Evolutionary conservation across 2,888 invertebrate genomes (phyloP), one percentile per base, ranked within the genome.

Genomic region (Urechis unicinctus): DNA sequence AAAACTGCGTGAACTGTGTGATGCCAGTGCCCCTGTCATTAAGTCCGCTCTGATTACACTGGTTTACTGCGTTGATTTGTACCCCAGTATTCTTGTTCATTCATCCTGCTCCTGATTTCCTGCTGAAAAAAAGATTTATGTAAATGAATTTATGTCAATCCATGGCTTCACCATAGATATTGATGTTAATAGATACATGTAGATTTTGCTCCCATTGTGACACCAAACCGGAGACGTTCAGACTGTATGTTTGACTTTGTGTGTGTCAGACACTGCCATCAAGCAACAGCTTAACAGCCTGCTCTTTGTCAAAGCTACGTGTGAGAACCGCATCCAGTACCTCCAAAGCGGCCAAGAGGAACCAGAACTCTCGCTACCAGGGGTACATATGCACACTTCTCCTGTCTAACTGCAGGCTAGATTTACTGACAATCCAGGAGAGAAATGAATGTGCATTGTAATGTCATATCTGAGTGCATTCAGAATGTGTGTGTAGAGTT

Each of bases 271-370:
- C 73, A 77, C 87, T 31, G 82, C 84, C 52, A 86, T 91, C 52
- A 89, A 91, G 64, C 91, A 91, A 70, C 91, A 91, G 74, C 77
- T 94, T 46, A 88, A 88, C 55, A 91, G 91, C 66, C 80, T 94
- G 55, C 81, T 86, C 63, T 92, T 88, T 77, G 84, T 93, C 30
- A 83, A 85, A 55, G 86, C 86, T 71, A 83, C 89, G 26, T 85
- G 92, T 58, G 88, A 91, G 68, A 83, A 83, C 4, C 77, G 83
- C 52, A 80, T 84, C 29, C 68, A 68, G 31, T 75, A 82, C 9
- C 78, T 84, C 66, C 72, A 79, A 57, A 81, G 82, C 56, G 81
- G 83, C 1, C 78, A 80, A 45, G 77, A 64, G 29, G 61, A 60
- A 4, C 31, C 54, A 4, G 61, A 59, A 25, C n/a, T 52, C 45